Percentiles rank a stretch among this genome's conserved stretches.
Conservation (phyloP, 2,797 vertebrate species). For the Amblyopsis hoosieri region DNA sequence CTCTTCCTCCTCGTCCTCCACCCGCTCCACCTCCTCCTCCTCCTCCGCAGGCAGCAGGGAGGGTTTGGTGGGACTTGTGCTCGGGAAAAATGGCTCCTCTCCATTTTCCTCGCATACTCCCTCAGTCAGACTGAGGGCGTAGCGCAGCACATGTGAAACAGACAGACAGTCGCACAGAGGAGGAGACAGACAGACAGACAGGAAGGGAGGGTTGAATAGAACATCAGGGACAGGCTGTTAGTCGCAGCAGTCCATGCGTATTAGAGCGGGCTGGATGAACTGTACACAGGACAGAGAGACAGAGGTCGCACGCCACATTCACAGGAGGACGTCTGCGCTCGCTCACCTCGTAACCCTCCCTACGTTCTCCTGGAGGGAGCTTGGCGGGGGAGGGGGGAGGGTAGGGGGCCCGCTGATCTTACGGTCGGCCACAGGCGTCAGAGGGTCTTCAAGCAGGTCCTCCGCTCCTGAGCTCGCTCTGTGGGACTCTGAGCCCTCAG, state of each 20-base stretch:
- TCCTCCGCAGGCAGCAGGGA: slow-evolving; percentile 63
- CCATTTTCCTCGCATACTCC: slow-evolving; percentile 64
- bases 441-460: slow-evolving; percentile 12
- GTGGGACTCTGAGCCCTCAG: slow-evolving; percentile 3
- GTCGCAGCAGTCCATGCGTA: slow-evolving; percentile 19
- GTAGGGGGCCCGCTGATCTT: slow-evolving; percentile 66
- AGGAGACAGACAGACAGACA: background rate
- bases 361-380: slow-evolving; percentile 29
- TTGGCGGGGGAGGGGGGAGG: slow-evolving; percentile 75
- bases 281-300: no score
- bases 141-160: slow-evolving; percentile 22
- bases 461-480: slow-evolving; percentile 1
- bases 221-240: slow-evolving; percentile 7
- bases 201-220: background rate
- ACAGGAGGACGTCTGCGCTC: background rate
- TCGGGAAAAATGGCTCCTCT: slow-evolving; percentile 68
- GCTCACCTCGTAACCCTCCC: slow-evolving; percentile 54
- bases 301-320: background rate
- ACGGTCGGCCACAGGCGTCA: background rate
- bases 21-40: slow-evolving; percentile 92
- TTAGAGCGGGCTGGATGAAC: slow-evolving; percentile 9
- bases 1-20: slow-evolving; percentile 94
- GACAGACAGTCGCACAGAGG: no score
- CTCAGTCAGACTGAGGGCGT: slow-evolving; percentile 70
- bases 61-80: slow-evolving; percentile 48